Evolutionary conservation across 2,113 vertebrate genomes (phyloP).

Genomic region (Aegotheles bennettii): DNA sequence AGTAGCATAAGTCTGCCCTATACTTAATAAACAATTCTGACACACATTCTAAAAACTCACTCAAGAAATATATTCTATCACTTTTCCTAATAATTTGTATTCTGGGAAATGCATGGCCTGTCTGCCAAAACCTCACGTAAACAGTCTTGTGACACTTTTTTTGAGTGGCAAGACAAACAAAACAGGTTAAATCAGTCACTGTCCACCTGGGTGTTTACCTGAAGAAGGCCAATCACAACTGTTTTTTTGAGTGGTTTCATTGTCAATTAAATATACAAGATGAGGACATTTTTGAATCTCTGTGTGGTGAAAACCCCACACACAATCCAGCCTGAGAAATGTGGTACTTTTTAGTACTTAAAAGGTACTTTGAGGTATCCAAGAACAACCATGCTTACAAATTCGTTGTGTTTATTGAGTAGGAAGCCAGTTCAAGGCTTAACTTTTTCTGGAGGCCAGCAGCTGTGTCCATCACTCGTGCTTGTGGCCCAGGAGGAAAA

Average conservation of each 20-base stretch:
- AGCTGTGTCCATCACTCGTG: neutral
- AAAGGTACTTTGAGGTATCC: neutral
- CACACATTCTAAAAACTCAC: neutral
- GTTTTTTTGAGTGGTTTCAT: neutral
- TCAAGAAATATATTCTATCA: neutral
- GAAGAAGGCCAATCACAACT: neutral
- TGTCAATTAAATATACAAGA: neutral
- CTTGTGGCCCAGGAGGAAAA: neutral
- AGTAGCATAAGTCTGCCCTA: neutral
- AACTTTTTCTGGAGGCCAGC: neutral
- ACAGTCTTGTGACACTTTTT: neutral
- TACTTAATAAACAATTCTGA: neutral
- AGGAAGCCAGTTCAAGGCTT: neutral
- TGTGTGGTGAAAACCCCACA: accelerated
- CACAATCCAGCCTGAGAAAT: neutral
- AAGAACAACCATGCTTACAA: neutral
- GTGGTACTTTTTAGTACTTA: neutral
- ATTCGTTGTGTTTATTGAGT: neutral
- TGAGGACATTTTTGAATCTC: neutral
- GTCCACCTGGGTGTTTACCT: neutral
- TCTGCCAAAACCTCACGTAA: neutral
- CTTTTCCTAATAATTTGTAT: neutral
- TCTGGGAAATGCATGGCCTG: neutral
- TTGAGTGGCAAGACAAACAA: neutral
- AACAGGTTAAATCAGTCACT: neutral